These are phyloP conservation scores for Copidosoma floridanum DNA, from an alignment of 1,140 invertebrate species.

Conservation along the genomic window DNA sequence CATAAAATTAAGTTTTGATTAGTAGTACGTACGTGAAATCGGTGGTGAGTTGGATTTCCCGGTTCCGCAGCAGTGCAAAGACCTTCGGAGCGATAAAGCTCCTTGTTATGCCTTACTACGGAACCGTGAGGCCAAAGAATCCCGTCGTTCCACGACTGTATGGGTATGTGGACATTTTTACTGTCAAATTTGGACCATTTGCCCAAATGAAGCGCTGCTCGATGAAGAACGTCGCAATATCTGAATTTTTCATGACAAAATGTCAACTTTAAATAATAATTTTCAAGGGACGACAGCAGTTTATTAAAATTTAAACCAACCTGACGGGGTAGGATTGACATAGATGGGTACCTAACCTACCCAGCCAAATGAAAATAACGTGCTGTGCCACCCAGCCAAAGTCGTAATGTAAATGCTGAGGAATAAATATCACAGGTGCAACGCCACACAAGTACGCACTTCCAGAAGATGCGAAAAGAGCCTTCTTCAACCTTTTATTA, in stretches of 20 bases:
- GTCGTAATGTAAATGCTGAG: slow-evolving; percentile 83
- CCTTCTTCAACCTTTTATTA: slow-evolving; percentile 82
- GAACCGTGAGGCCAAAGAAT: slow-evolving; percentile 76
- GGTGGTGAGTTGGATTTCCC: slow-evolving; percentile 74
- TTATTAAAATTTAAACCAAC: slow-evolving; percentile 33
- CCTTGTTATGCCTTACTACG: slow-evolving; percentile 75
- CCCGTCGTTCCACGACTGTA: slow-evolving; percentile 71
- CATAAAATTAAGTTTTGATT: too few relatives aligned
- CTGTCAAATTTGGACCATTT: slow-evolving; percentile 76
- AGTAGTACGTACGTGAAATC: slow-evolving; percentile 72
- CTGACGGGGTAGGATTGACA: slow-evolving; percentile 73
- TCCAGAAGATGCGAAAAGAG: slow-evolving; percentile 84
- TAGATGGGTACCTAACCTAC: slow-evolving; percentile 78
- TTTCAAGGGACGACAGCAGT: too few relatives aligned
- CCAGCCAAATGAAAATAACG: slow-evolving; percentile 77
- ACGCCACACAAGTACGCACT: slow-evolving; percentile 90
- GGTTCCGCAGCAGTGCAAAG: slow-evolving; percentile 73
- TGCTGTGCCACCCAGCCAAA: slow-evolving; percentile 80
- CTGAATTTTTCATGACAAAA: slow-evolving; percentile 41
- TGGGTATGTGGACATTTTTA: slow-evolving; percentile 62
- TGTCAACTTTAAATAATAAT: slow-evolving; percentile 23
- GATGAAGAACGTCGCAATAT: slow-evolving; percentile 86
- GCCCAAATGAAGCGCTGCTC: slow-evolving; percentile 85
- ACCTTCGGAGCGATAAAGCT: slow-evolving; percentile 78
- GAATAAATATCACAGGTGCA: slow-evolving; percentile 73